Percentiles rank a stretch among this genome's conserved stretches.
Evolutionary conservation across 2,113 vertebrate species (phyloP).

Genomic region (Bubo scandiacus): DNA sequence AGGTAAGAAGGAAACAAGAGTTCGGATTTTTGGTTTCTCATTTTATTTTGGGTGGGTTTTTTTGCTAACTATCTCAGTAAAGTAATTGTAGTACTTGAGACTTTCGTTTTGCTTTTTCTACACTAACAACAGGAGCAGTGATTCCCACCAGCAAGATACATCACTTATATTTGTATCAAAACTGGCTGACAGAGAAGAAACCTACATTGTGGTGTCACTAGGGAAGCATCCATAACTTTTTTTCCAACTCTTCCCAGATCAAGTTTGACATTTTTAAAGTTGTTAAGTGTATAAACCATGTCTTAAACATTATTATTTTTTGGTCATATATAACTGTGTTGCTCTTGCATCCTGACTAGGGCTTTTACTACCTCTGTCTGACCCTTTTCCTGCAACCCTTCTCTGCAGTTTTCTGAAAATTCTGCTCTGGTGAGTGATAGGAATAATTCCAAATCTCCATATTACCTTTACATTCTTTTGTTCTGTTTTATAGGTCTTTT

Average conservation of each 20-base stretch:
- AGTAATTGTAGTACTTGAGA: not conserved
- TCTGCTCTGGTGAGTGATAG: not conserved
- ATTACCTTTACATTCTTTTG: not conserved
- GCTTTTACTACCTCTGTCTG: not conserved
- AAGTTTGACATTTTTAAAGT: not conserved
- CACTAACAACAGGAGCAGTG: not conserved
- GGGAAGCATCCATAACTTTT: not conserved
- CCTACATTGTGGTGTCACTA: not conserved
- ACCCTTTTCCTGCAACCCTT: not conserved
- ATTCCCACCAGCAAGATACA: not conserved
- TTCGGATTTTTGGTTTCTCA: not conserved
- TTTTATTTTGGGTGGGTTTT: not conserved
- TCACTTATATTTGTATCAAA: not conserved
- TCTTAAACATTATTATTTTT: not conserved
- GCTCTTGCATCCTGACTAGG: not conserved
- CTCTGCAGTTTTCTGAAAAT: not conserved
- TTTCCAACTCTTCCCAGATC: not conserved
- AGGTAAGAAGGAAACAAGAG: not conserved
- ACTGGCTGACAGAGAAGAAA: not conserved
- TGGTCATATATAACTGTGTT: not conserved
- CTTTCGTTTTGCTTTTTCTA: not conserved
- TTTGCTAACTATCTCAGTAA: not conserved
- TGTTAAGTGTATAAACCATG: not conserved
- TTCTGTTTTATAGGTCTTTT: not conserved
- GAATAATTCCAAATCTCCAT: not conserved